phyloP scores from a whole-genome alignment of 2,888 invertebrate genomes.

The Sisyra nigra region DNA sequence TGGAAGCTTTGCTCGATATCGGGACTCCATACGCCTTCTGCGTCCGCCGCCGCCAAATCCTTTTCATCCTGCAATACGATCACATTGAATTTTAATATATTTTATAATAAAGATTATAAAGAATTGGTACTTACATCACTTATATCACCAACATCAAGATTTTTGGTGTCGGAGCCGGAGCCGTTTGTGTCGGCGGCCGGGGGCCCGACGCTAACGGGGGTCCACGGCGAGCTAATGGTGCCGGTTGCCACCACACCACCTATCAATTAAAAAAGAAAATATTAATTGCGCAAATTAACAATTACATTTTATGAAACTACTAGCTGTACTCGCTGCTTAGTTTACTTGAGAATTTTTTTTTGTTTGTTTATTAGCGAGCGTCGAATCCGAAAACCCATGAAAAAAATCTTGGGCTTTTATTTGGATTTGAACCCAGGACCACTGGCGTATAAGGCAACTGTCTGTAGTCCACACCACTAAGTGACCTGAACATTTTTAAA shows the following conservation, averaged over 20 bases:
- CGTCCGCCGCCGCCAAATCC: slow-evolving; percentile 90
- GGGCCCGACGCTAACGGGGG: slow-evolving; percentile 72
- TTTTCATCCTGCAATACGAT: slow-evolving; percentile 49
- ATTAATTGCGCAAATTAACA: not conserved
- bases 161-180: slow-evolving; percentile 78
- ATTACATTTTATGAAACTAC: too few relatives aligned
- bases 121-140: slow-evolving; percentile 51
- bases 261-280: slow-evolving; percentile 25
- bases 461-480: too few relatives aligned
- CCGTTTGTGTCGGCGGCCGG: slow-evolving; percentile 74
- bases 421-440: too few relatives aligned
- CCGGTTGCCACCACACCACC: slow-evolving; percentile 62
- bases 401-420: too few relatives aligned
- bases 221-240: slow-evolving; percentile 96
- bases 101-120: not conserved
- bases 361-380: not conserved
- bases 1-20: slow-evolving; percentile 99
- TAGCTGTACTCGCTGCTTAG: not conserved
- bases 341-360: slow-evolving; percentile 1
- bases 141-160: slow-evolving; percentile 84
- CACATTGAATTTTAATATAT: slow-evolving; percentile 4
- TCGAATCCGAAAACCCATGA: too few relatives aligned
- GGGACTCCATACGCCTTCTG: slow-evolving; percentile 99
- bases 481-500: too few relatives aligned
- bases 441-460: too few relatives aligned